phyloP scores from a whole-genome alignment of 2,888 invertebrate genomes.

The Himalopsyche tibetana region DNA sequence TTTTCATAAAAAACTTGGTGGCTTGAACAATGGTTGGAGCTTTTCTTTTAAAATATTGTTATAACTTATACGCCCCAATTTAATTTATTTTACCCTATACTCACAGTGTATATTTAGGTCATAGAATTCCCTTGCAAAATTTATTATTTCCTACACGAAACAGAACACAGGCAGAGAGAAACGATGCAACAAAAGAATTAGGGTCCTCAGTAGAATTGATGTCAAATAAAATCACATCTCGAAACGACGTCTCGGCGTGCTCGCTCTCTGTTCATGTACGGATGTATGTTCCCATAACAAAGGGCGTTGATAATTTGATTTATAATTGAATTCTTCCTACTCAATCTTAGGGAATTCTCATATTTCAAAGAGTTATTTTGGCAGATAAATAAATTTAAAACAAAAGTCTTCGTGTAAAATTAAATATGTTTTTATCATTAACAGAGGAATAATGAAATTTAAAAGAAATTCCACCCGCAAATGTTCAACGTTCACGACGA shows the following conservation, averaged over 20 bases:
- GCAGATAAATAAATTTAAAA: no score
- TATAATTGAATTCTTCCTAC: conserved; percentile 19
- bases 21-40: no score
- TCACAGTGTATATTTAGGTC: background rate
- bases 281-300: background rate
- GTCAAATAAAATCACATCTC: conserved; percentile 34
- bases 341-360: conserved; percentile 10
- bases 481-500: no score
- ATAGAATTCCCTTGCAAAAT: conserved; percentile 6
- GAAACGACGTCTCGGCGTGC: background rate
- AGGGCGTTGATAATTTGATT: background rate
- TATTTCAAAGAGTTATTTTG: conserved; percentile 1
- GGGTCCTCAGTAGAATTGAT: conserved; percentile 12
- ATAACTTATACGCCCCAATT: no score
- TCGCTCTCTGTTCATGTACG: background rate
- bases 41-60: no score
- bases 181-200: conserved; percentile 15
- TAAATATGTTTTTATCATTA: no score
- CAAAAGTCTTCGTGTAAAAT: no score
- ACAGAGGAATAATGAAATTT: no score
- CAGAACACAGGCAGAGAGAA: background rate
- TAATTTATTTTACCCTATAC: background rate
- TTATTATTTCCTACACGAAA: conserved; percentile 6
- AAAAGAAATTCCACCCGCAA: no score
- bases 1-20: no score